Evolutionary conservation across 92 coral and sea anemone genomes (phyloP), one percentile per base, ranked within the genome.

Genomic region (Plumapathes pennacea): DNA sequence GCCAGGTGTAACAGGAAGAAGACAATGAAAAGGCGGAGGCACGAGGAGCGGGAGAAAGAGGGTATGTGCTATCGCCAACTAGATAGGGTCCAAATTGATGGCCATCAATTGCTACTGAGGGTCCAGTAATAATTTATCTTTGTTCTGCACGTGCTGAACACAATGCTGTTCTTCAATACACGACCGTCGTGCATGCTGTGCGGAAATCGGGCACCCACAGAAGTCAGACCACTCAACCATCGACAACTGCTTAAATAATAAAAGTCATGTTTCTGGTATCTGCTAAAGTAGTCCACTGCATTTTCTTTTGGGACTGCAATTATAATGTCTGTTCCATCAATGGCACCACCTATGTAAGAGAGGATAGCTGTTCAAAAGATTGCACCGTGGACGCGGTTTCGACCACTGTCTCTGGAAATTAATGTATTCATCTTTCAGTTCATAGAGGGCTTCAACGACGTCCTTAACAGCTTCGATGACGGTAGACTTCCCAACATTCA

Each of bases 61-160:
- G 75, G 54, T 67, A 64, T 41, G 55, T 68, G 67, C 69, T 76
- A 57, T 76, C 76, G 39, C 67, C 74, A 55, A 65, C 74, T 52
- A 75, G 75, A 50, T 64, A 75, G 50, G 63, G 78, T 24, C 48
- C 62, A 58, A 70, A 57, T 20, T 70, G 58, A 46, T 60, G 34
- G 48, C 77, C 77, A 46, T 68, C 77, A 70, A 70, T 47, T 26
- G 68, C 49, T 58, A 70, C 68, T 46, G 48, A 50, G 36, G 77
- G 69, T 47, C 41, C 77, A 56, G 56, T 66, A 46, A 57, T 56
- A 45, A 57, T 58, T 33, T 46, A 56, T 45, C 77, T 67, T 57
- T 67, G 45, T 50, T 69, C 78, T 59, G 78, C 55, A 37, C 59
- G n/a, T 48, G 38, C 60, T 47, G 66, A 55, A 69, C 57, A 69